Evolutionary conservation across 1,140 invertebrate genomes (phyloP).

Genomic region (Pemphigus obesinymphae): DNA sequence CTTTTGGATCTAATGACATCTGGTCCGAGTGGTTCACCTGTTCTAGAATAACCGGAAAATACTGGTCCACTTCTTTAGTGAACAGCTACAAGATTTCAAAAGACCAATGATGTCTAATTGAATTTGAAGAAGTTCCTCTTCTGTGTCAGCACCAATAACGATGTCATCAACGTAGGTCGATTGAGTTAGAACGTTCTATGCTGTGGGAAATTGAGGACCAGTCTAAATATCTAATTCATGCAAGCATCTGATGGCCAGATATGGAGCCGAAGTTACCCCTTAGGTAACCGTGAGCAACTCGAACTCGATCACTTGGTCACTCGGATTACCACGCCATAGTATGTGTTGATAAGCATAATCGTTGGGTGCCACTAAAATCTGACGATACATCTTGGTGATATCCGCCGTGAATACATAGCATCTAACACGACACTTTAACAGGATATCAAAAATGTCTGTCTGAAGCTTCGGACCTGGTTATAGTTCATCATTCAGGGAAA

Average conservation of each 20-base stretch:
- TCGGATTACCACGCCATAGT: slow-evolving; percentile 48
- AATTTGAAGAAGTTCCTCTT: slow-evolving; percentile 43
- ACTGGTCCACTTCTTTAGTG: slow-evolving; percentile 48
- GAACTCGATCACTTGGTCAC: slow-evolving; percentile 47
- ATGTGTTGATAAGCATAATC: slow-evolving; percentile 49
- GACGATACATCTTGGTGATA: slow-evolving; percentile 46
- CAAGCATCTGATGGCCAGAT: slow-evolving; percentile 48
- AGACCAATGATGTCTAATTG: slow-evolving; percentile 44
- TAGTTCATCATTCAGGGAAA: no score
- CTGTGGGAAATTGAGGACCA: slow-evolving; percentile 42
- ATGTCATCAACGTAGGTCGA: slow-evolving; percentile 46
- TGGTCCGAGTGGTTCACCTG: not conserved
- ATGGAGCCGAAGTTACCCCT: slow-evolving; percentile 48
- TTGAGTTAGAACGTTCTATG: slow-evolving; percentile 37
- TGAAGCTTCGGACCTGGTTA: no score
- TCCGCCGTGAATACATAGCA: slow-evolving; percentile 50
- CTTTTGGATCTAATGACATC: not conserved
- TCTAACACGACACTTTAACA: no score
- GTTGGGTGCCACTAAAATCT: slow-evolving; percentile 29
- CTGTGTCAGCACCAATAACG: slow-evolving; percentile 41
- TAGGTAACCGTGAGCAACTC: slow-evolving; percentile 48
- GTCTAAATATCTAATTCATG: slow-evolving; percentile 49
- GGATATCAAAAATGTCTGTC: no score
- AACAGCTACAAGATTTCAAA: slow-evolving; percentile 42
- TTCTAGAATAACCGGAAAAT: not conserved